Evolutionary conservation across 2,888 invertebrate species (phyloP).

Genomic region (Acrocyrtus sp.): DNA sequence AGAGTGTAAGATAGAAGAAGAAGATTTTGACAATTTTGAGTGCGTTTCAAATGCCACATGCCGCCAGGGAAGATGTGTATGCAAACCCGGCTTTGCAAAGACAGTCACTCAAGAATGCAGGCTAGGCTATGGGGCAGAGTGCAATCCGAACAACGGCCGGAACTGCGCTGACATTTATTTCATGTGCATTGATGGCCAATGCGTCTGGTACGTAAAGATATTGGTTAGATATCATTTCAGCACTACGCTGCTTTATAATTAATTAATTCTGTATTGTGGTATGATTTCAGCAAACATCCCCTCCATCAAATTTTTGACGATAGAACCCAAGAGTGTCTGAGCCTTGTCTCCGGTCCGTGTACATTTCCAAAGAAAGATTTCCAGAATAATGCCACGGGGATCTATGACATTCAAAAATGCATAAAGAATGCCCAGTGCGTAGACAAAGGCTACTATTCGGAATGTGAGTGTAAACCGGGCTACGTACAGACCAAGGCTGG

Average conservation of each 20-base stretch:
- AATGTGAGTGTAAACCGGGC: conserved; percentile 46
- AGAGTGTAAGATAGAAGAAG: conserved; percentile 49
- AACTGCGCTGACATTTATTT: conserved; percentile 54
- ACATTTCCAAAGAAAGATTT: conserved; percentile 39
- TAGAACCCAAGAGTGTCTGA: conserved; percentile 53
- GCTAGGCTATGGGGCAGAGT: conserved; percentile 31
- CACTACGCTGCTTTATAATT: no score
- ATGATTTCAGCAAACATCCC: conserved; percentile 50
- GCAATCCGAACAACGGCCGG: conserved; percentile 8
- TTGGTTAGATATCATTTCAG: no score
- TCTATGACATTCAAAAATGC: conserved; percentile 56
- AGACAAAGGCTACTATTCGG: conserved; percentile 28
- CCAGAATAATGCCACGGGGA: conserved; percentile 26
- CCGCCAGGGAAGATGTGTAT: conserved; percentile 48
- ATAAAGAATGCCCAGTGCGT: conserved; percentile 54
- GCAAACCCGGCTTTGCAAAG: conserved; percentile 43
- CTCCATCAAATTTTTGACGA: conserved; percentile 58
- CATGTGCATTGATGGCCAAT: conserved; percentile 56
- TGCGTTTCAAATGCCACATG: conserved; percentile 57
- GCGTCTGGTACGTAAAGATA: conserved; percentile 24
- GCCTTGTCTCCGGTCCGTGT: conserved; percentile 58
- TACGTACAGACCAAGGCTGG: conserved; percentile 47
- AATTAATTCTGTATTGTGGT: no score
- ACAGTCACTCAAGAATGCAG: conserved; percentile 45
- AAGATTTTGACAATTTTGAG: conserved; percentile 46